A percentile compares a stretch with the other conserved stretches of the same genome.
These are phyloP conservation scores for Diglossa cyanea DNA, from an alignment of 2,797 vertebrate species.

Conservation along the genomic window DNA sequence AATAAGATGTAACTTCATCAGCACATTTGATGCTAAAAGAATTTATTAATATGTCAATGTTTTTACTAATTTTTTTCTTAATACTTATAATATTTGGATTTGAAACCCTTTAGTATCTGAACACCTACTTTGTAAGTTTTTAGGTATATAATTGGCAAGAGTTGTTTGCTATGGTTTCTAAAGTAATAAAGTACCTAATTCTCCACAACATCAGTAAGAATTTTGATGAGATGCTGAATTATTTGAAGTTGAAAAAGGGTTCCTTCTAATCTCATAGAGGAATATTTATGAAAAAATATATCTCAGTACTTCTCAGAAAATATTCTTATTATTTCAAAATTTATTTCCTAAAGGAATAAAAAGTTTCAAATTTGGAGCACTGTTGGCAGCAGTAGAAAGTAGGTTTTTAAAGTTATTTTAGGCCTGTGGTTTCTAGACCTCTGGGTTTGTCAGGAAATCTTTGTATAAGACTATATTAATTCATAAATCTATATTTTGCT, in stretches of 20 bases:
- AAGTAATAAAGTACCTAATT: neutral
- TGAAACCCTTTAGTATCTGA: neutral
- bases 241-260: neutral
- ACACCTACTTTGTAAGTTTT: neutral
- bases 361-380: neutral
- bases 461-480: neutral
- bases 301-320: neutral
- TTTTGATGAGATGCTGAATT: neutral
- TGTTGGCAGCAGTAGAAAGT: neutral
- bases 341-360: neutral
- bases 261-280: neutral
- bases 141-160: neutral
- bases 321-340: neutral
- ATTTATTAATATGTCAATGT: rapidly evolving
- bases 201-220: neutral
- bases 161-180: neutral
- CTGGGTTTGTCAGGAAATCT: neutral
- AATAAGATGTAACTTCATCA: neutral
- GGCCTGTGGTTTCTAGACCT: neutral
- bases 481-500: neutral
- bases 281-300: neutral
- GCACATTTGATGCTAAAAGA: neutral
- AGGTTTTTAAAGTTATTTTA: neutral
- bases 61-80: neutral
- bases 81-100: neutral